Conservation (phyloP, 2,113 vertebrate genomes). For the Chrysochloris asiatica region DNA sequence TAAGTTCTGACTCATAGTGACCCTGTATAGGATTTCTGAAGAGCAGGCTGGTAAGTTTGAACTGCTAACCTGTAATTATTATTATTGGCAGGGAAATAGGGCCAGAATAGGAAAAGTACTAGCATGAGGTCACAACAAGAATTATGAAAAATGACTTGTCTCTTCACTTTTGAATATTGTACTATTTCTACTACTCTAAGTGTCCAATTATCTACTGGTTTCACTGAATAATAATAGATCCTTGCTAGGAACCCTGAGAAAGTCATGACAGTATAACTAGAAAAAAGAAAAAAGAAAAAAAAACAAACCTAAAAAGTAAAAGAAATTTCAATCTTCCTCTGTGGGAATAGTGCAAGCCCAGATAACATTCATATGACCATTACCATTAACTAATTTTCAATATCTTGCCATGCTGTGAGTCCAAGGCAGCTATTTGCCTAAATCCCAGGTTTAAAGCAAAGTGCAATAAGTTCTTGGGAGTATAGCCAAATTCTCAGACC, state of each 20-base stretch:
- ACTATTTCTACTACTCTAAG: slow-evolving; percentile 6
- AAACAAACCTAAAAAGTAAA: too few relatives aligned
- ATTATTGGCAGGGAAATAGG: neutral
- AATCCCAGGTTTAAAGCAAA: slow-evolving; percentile 7
- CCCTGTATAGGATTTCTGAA: too few relatives aligned
- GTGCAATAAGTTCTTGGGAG: neutral
- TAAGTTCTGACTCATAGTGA: too few relatives aligned
- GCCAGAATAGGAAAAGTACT: neutral
- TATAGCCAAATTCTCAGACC: neutral
- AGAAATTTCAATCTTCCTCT: neutral
- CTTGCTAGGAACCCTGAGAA: neutral
- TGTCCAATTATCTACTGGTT: neutral
- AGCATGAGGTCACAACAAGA: neutral
- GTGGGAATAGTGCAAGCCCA: neutral
- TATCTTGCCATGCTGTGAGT: neutral
- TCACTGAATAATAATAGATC: neutral
- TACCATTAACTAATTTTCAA: neutral
- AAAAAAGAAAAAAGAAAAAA: neutral
- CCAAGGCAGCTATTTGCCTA: neutral
- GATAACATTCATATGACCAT: neutral
- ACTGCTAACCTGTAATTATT: too few relatives aligned
- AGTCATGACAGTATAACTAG: neutral
- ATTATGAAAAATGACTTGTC: neutral
- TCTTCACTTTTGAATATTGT: slow-evolving; percentile 21
- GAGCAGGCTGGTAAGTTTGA: too few relatives aligned